Evolutionary conservation across 2,888 invertebrate species (phyloP).

Genomic region (Galeruca laticollis): DNA sequence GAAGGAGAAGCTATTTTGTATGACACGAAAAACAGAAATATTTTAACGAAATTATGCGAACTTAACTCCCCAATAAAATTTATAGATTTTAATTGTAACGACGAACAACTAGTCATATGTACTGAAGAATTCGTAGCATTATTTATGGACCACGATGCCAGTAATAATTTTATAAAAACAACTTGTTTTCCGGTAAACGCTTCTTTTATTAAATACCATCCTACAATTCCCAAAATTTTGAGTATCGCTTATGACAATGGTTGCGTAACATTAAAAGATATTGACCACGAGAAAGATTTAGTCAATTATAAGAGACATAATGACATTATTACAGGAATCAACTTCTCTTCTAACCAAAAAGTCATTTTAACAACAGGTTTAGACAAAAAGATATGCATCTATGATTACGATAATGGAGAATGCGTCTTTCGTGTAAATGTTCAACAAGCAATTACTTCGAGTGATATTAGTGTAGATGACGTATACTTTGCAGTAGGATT

Average conservation of each 20-base stretch:
- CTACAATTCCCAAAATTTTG: constrained; percentile 49
- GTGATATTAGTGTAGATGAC: constrained; percentile 58
- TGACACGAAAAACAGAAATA: constrained; percentile 58
- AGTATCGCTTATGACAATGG: constrained; percentile 57
- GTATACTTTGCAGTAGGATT: constrained; percentile 56
- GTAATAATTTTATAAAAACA: constrained; percentile 42
- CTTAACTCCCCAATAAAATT: constrained; percentile 49
- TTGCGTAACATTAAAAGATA: constrained; percentile 54
- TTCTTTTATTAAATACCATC: constrained; percentile 54
- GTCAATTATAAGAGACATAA: constrained; percentile 51
- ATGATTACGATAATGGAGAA: constrained; percentile 52
- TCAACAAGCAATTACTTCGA: constrained; percentile 55
- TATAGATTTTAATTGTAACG: constrained; percentile 57
- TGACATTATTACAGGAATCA: constrained; percentile 54
- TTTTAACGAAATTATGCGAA: constrained; percentile 52
- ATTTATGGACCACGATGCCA: constrained; percentile 42
- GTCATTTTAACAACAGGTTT: constrained; percentile 56
- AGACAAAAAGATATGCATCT: constrained; percentile 58
- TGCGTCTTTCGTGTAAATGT: constrained; percentile 57
- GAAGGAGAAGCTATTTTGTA: constrained; percentile 59
- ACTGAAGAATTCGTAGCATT: constrained; percentile 46
- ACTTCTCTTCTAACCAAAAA: constrained; percentile 52
- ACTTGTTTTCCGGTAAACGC: constrained; percentile 41
- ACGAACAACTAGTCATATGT: constrained; percentile 54
- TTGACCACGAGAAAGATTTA: constrained; percentile 46